Conservation (phyloP, 1,140 invertebrate species). For the Helicoverpa armigera region DNA sequence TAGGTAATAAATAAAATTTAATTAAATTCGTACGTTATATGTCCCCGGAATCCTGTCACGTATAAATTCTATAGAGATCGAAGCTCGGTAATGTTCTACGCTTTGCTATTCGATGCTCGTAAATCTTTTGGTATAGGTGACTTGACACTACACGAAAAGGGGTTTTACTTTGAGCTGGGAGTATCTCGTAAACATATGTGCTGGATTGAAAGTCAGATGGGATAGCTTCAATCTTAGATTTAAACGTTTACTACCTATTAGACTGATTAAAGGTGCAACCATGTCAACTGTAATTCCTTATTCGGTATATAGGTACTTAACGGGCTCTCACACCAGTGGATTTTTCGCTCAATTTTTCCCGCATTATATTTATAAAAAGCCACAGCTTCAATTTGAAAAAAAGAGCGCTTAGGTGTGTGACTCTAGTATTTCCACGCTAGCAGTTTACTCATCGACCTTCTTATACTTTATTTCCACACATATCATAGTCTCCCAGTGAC, state of each 20-base stretch:
- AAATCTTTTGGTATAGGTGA: constrained; percentile 16
- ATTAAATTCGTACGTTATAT: constrained; percentile 22
- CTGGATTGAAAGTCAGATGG: not conserved
- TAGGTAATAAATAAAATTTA: constrained; percentile 32
- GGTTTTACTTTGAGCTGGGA: not conserved
- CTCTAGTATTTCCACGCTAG: no score
- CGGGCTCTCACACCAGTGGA: no score
- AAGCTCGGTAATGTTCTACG: constrained; percentile 23
- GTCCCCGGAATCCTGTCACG: constrained; percentile 22
- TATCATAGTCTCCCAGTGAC: not conserved
- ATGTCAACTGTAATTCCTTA: no score
- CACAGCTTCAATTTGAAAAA: no score
- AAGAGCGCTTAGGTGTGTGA: no score
- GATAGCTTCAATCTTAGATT: not conserved
- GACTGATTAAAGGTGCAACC: no score
- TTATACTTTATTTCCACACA: not conserved
- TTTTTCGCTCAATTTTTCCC: no score
- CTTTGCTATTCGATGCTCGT: constrained; percentile 29
- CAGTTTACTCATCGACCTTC: not conserved
- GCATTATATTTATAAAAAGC: no score
- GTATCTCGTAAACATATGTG: not conserved
- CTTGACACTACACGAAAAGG: constrained; percentile 18
- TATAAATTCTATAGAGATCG: constrained; percentile 30
- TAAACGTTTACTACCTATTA: no score
- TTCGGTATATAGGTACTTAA: no score